Conservation (phyloP, 2,113 vertebrate genomes). For the Heptranchias perlo region DNA sequence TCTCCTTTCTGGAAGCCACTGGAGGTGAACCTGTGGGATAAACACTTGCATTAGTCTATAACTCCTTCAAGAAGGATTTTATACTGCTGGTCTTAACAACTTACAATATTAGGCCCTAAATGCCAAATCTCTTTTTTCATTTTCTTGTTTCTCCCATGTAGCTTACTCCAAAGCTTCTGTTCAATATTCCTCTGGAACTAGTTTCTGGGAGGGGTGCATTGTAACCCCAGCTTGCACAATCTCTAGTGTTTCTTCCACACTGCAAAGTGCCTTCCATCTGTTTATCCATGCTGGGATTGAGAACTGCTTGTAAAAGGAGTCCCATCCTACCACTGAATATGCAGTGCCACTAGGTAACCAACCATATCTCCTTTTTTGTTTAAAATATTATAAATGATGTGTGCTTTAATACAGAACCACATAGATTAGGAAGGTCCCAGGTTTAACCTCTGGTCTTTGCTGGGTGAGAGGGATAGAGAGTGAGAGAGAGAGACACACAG, state of each 20-base stretch:
- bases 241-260: neutral
- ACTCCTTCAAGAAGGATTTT: conserved; percentile 49
- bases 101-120: neutral
- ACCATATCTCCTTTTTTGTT: neutral
- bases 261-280: neutral
- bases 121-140: neutral
- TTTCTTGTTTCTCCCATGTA: neutral
- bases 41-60: conserved; percentile 46
- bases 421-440: neutral
- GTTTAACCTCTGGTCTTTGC: neutral
- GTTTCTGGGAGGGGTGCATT: neutral
- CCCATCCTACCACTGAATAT: neutral
- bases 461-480: neutral
- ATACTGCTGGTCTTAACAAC: conserved; percentile 47
- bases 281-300: neutral
- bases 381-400: neutral
- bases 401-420: neutral
- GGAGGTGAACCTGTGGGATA: conserved; percentile 63
- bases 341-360: neutral
- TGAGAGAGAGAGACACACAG: neutral
- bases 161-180: neutral
- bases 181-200: neutral
- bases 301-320: neutral
- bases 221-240: neutral
- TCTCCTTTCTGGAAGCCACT: conserved; percentile 67